Percentiles rank a stretch among this genome's conserved stretches.
phyloP scores from a whole-genome alignment of 2,888 invertebrate genomes.

The Dolomedes plantarius region DNA sequence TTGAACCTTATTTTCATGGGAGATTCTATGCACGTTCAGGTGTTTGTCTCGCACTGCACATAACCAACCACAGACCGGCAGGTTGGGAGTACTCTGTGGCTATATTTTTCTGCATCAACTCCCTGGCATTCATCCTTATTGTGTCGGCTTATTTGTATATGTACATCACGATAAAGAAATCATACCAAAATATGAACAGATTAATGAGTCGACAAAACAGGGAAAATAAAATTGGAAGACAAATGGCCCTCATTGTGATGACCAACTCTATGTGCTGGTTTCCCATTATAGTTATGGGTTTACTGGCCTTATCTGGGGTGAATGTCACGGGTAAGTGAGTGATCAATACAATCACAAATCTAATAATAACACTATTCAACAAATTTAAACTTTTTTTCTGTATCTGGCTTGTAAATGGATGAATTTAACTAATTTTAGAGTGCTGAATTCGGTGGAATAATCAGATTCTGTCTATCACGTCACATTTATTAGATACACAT shows the following conservation, averaged over 20 bases:
- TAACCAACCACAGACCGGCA: conserved; percentile 75
- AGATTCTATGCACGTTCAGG: conserved; percentile 76
- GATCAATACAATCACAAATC: no score
- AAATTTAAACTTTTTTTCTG: no score
- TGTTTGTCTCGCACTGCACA: conserved; percentile 76
- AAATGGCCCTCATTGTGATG: conserved; percentile 75
- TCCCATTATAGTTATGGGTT: conserved; percentile 75
- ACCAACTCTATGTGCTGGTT: conserved; percentile 76
- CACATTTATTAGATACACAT: no score
- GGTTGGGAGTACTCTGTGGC: conserved; percentile 77
- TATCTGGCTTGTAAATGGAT: no score
- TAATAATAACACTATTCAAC: no score
- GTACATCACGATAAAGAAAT: conserved; percentile 74
- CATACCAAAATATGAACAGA: conserved; percentile 73
- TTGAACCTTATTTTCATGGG: conserved; percentile 74
- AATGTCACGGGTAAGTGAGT: conserved; percentile 72
- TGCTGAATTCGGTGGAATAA: no score
- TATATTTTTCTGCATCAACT: conserved; percentile 76
- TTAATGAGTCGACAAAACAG: conserved; percentile 72
- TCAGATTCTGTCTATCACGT: no score
- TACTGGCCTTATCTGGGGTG: conserved; percentile 74
- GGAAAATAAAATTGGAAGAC: conserved; percentile 75
- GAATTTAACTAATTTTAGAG: no score
- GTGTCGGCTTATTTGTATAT: conserved; percentile 75
- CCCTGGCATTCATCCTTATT: conserved; percentile 75